Evolutionary conservation across 2,113 vertebrate species (phyloP).

Genomic region (Odocoileus hemionus): DNA sequence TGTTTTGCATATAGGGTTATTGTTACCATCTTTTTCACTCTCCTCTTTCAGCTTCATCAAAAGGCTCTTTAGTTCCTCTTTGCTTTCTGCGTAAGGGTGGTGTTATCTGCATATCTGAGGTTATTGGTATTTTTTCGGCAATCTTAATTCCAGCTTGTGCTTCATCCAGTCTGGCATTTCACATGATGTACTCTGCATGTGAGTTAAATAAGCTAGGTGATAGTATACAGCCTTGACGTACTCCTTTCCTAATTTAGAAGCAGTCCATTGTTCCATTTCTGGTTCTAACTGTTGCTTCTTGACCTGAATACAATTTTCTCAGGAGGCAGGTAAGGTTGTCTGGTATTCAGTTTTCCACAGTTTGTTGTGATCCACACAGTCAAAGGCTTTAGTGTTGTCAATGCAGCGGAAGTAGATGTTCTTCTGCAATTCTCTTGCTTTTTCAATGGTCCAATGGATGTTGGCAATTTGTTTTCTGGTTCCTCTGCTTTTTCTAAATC

Average conservation of each 20-base stretch:
- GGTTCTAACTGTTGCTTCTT: not conserved
- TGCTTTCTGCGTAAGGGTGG: not conserved
- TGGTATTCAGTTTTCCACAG: not conserved
- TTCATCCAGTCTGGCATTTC: not conserved
- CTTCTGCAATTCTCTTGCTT: not conserved
- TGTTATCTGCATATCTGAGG: not conserved
- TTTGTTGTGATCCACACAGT: not conserved
- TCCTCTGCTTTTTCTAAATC: not conserved
- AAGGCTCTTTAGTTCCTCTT: not conserved
- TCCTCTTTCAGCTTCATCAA: not conserved
- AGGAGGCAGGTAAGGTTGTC: not conserved
- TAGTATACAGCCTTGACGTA: not conserved
- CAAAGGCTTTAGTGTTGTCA: not conserved
- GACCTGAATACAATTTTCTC: not conserved
- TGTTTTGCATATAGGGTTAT: too few relatives aligned
- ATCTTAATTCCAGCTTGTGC: not conserved
- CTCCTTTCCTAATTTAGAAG: not conserved
- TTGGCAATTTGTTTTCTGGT: not conserved
- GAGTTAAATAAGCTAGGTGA: not conserved
- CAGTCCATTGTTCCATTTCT: not conserved
- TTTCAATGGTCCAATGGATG: not conserved
- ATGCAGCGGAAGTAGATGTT: not conserved
- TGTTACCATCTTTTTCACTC: not conserved
- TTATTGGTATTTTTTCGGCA: not conserved
- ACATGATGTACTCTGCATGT: not conserved